phyloP scores from a whole-genome alignment of 2,888 invertebrate genomes.

The Tipula confusa region DNA sequence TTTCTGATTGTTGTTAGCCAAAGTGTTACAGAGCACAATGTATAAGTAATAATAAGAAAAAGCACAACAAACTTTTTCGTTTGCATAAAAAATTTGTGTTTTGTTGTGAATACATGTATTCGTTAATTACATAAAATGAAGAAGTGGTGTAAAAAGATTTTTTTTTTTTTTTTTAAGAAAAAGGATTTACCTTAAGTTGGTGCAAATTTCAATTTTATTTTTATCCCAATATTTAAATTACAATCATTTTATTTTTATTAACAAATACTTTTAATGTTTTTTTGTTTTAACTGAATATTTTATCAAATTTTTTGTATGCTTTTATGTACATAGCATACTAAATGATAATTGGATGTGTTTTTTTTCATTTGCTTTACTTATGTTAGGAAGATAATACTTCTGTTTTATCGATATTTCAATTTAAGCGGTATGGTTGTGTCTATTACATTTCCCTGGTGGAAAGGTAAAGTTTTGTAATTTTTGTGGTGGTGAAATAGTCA shows the following conservation, averaged over 20 bases:
- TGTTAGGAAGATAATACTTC: neutral
- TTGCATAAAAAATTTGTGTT: neutral
- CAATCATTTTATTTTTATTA: neutral
- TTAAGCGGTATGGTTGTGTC: neutral
- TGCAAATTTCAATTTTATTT: neutral
- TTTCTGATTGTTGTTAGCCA: neutral
- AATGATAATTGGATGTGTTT: neutral
- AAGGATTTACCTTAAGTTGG: neutral
- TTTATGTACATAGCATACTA: neutral
- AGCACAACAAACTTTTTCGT: neutral
- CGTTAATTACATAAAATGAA: neutral
- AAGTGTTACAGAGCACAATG: neutral
- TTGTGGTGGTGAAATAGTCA: neutral
- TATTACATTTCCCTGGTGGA: neutral
- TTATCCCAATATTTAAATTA: slow-evolving; percentile 1
- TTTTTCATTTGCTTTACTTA: neutral
- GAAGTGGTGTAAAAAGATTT: neutral
- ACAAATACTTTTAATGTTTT: neutral
- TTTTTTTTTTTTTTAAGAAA: neutral
- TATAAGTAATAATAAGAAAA: neutral
- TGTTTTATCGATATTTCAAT: neutral
- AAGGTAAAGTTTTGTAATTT: neutral
- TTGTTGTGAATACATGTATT: neutral
- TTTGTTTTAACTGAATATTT: neutral
- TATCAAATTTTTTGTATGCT: neutral